Evolutionary conservation across 2,797 vertebrate genomes (phyloP).

Genomic region (Enteromius fasciolatus): DNA sequence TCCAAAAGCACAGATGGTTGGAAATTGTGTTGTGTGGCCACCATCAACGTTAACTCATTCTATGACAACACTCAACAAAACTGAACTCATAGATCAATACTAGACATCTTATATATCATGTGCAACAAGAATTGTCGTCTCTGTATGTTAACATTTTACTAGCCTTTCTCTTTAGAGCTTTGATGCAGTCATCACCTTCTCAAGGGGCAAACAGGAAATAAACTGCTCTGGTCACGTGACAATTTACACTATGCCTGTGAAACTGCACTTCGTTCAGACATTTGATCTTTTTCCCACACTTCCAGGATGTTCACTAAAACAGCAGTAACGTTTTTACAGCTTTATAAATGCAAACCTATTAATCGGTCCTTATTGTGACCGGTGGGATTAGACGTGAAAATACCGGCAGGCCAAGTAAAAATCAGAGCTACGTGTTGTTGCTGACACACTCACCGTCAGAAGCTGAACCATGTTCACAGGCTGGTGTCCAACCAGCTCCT

Average conservation of each 20-base stretch:
- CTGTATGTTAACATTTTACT: neutral
- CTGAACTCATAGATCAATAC: no score
- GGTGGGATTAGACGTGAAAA: neutral
- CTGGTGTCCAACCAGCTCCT: constrained; percentile 80
- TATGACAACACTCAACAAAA: neutral
- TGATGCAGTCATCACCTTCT: neutral
- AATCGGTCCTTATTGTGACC: neutral
- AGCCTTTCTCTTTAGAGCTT: neutral
- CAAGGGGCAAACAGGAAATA: neutral
- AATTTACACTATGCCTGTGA: neutral
- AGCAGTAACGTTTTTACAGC: no score
- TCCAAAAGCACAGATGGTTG: neutral
- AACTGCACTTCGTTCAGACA: no score
- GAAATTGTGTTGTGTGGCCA: neutral
- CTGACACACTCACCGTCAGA: constrained; percentile 83
- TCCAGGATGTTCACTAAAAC: neutral
- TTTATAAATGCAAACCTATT: neutral
- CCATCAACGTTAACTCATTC: neutral
- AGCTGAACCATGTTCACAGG: constrained; percentile 97
- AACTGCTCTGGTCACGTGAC: neutral
- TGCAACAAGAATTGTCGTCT: neutral
- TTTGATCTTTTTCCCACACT: neutral
- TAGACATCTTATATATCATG: neutral
- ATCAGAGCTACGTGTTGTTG: neutral
- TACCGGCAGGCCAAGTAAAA: neutral